These are phyloP conservation scores for human DNA, from an alignment of 2,113 vertebrate species.

Conservation along the genomic window DNA sequence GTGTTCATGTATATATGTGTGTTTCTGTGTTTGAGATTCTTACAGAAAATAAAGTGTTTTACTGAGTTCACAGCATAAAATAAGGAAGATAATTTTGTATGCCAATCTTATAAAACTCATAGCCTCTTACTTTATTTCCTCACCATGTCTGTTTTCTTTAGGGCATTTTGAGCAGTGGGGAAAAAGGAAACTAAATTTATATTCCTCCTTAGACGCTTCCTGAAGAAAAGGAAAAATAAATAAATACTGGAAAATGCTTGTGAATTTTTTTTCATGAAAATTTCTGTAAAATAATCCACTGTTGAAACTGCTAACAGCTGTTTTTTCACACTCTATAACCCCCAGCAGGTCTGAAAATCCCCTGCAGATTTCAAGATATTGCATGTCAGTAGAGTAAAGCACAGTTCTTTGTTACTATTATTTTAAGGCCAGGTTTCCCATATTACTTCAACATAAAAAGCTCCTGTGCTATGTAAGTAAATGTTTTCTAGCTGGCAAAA, in stretches of 20 bases:
- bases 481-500: conserved; percentile 55
- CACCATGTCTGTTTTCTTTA: conserved; percentile 45
- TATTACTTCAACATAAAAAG: conserved; percentile 69
- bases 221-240: conserved; percentile 41
- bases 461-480: conserved; percentile 39
- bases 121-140: conserved; percentile 63
- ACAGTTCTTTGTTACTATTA: conserved; percentile 69
- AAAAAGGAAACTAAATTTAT: conserved; percentile 62
- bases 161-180: conserved; percentile 41
- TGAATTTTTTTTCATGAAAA: conserved; percentile 78
- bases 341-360: conserved; percentile 77
- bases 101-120: conserved; percentile 72
- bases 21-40: conserved; percentile 42
- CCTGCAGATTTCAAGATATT: conserved; percentile 75
- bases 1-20: neutral
- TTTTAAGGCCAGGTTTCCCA: conserved; percentile 73
- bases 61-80: conserved; percentile 59
- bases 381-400: conserved; percentile 65
- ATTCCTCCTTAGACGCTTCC: conserved; percentile 54
- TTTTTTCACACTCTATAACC: conserved; percentile 70
- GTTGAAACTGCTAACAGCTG: conserved; percentile 77
- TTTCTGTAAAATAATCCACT: conserved; percentile 74
- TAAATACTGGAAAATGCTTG: conserved; percentile 72
- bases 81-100: conserved; percentile 64
- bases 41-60: conserved; percentile 68